A percentile compares a stretch with the other conserved stretches of the same genome.
phyloP scores from a whole-genome alignment of 2,888 invertebrate species.

The Papilio gigon region DNA sequence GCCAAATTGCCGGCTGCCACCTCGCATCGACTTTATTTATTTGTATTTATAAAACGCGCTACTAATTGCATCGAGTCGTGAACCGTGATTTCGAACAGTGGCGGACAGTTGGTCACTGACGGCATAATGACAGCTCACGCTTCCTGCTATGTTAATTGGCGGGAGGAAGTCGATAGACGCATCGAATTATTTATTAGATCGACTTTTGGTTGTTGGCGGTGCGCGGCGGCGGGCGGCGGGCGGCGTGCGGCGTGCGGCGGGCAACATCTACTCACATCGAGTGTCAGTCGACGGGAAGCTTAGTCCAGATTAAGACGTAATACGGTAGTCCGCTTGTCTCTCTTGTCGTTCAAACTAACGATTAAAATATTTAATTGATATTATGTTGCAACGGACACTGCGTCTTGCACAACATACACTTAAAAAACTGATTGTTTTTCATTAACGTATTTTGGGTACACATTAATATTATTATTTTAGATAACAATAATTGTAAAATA shows the following conservation, averaged over 20 bases:
- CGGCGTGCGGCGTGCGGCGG: constrained; percentile 61
- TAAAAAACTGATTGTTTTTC: constrained; percentile 42
- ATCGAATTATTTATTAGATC: constrained; percentile 77
- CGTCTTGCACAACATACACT: constrained; percentile 36
- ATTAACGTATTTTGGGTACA: background rate
- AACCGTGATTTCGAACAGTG: constrained; percentile 72
- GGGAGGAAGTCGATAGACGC: constrained; percentile 74
- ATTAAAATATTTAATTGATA: constrained; percentile 74
- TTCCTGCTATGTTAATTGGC: constrained; percentile 80
- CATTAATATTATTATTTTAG: background rate
- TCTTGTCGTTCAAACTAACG: constrained; percentile 69
- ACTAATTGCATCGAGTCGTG: constrained; percentile 72
- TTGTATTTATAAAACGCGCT: constrained; percentile 78
- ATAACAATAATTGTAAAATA: background rate
- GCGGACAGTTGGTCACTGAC: constrained; percentile 77
- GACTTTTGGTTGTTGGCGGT: constrained; percentile 67
- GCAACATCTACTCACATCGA: constrained; percentile 74
- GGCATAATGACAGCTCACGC: constrained; percentile 77
- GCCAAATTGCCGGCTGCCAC: constrained; percentile 79
- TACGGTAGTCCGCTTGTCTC: constrained; percentile 76
- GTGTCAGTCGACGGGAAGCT: constrained; percentile 73
- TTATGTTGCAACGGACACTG: constrained; percentile 51
- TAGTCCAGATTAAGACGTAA: constrained; percentile 79
- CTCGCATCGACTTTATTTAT: constrained; percentile 77
- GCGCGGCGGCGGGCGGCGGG: constrained; percentile 60